Evolutionary conservation across 1,140 invertebrate species (phyloP).

Genomic region (Drosophila melanogaster): Release_6_plus_ISO1_MT NT_037436.4:17471501-17472000

Average conservation of each 20-base stretch:
- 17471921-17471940: background rate
- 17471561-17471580: slow-evolving; percentile 46
- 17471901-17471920: no score
- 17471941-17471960: background rate
- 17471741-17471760: slow-evolving; percentile 37
- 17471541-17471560: slow-evolving; percentile 43
- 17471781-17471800: slow-evolving; percentile 64
- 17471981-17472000: no score
- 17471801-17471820: slow-evolving; percentile 54
- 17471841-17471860: background rate
- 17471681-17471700: slow-evolving; percentile 36
- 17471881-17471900: slow-evolving; percentile 1
- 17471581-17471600: slow-evolving; percentile 7
- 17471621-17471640: slow-evolving; percentile 31
- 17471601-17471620: slow-evolving; percentile 48
- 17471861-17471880: background rate
- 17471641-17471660: slow-evolving; percentile 35
- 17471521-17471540: slow-evolving; percentile 44
- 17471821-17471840: background rate
- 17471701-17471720: slow-evolving; percentile 21
- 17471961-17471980: background rate
- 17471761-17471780: slow-evolving; percentile 24
- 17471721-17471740: slow-evolving; percentile 36
- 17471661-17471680: slow-evolving; percentile 7
- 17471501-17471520: slow-evolving; percentile 28